phyloP scores from a whole-genome alignment of 2,888 invertebrate genomes.

The Choristoneura rosaceana region DNA sequence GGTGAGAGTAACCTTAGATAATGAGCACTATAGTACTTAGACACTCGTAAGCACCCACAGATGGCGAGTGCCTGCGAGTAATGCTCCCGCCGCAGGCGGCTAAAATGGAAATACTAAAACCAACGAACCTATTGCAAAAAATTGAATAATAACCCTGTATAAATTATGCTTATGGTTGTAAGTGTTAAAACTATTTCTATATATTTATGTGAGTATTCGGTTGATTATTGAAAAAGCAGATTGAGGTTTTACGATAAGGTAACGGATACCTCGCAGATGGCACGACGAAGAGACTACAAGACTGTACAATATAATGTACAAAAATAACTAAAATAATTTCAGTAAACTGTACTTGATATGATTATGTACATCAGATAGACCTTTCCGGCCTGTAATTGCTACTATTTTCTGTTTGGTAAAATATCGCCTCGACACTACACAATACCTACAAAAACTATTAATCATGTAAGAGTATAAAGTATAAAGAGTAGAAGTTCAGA shows the following conservation, averaged over 20 bases:
- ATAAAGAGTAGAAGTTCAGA: constrained; percentile 54
- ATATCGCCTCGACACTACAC: constrained; percentile 39
- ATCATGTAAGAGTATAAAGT: constrained; percentile 47
- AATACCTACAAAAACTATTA: constrained; percentile 39
- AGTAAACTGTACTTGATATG: constrained; percentile 81
- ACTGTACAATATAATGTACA: constrained; percentile 73
- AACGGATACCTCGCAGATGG: constrained; percentile 77
- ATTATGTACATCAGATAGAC: constrained; percentile 73
- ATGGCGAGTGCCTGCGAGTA: neutral
- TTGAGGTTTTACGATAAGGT: constrained; percentile 77
- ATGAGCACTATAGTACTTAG: constrained; percentile 12
- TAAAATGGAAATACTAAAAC: constrained; percentile 43
- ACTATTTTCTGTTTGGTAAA: constrained; percentile 52
- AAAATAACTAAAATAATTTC: constrained; percentile 66
- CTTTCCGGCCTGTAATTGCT: constrained; percentile 50
- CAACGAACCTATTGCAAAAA: constrained; percentile 52
- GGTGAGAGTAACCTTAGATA: constrained; percentile 43
- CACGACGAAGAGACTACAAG: constrained; percentile 75
- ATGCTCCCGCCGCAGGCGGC: constrained; percentile 23
- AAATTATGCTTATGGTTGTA: constrained; percentile 83
- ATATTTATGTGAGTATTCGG: constrained; percentile 80
- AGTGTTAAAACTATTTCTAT: constrained; percentile 72
- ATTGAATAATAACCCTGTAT: constrained; percentile 83
- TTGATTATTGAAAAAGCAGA: constrained; percentile 74
- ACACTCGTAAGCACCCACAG: neutral